phyloP scores from a whole-genome alignment of 2,888 invertebrate species.

The Agrotis segetum region DNA sequence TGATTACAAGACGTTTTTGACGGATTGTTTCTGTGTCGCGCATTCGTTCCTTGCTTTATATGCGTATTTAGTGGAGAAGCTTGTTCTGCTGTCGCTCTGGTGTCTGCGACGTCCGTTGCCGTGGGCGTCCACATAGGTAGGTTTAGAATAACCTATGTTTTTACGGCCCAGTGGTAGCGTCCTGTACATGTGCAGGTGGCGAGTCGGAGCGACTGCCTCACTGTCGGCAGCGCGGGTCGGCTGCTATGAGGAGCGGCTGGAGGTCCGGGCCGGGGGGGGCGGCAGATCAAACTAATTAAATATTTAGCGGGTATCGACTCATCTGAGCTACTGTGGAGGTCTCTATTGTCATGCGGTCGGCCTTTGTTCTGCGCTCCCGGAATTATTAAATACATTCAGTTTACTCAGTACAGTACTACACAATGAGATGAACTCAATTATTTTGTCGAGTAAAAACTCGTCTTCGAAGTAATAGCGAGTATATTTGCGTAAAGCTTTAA shows the following conservation, averaged over 20 bases:
- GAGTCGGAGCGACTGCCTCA: too few relatives aligned
- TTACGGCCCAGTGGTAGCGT: too few relatives aligned
- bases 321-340: constrained; percentile 32
- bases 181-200: too few relatives aligned
- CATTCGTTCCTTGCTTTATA: constrained; percentile 23
- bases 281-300: constrained; percentile 19
- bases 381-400: constrained; percentile 33
- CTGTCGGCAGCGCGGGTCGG: too few relatives aligned
- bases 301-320: constrained; percentile 44
- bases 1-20: background rate
- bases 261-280: background rate
- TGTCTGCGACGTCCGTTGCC: too few relatives aligned
- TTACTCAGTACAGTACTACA: constrained; percentile 1
- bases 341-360: constrained; percentile 28
- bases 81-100: constrained; percentile 5
- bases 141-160: too few relatives aligned
- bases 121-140: too few relatives aligned
- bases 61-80: constrained; percentile 19
- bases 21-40: too few relatives aligned
- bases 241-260: background rate
- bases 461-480: constrained; percentile 44
- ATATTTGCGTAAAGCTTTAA: constrained; percentile 54
- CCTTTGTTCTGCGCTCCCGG: constrained; percentile 32
- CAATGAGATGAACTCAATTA: constrained; percentile 44
- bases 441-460: constrained; percentile 37